Percentiles rank a stretch among this genome's conserved stretches.
Evolutionary conservation across 2,797 vertebrate species (phyloP).

Genomic region (Typhlichthys eigenmanni): DNA sequence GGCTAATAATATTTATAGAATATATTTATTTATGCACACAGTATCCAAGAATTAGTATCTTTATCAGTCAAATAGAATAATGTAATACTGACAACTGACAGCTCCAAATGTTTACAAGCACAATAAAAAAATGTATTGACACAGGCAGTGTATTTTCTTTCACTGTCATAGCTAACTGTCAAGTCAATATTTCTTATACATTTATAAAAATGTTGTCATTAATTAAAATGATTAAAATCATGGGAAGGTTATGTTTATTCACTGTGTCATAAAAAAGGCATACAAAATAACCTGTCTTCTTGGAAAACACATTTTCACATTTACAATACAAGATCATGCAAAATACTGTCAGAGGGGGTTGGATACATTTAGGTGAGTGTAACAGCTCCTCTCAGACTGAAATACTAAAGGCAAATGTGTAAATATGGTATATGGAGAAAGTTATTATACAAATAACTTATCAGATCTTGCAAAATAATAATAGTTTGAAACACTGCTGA

Average conservation of each 20-base stretch:
- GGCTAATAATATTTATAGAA: too few species aligned
- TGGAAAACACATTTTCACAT: constrained; percentile 37
- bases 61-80: too few species aligned
- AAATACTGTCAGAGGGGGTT: constrained; percentile 39
- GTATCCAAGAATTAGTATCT: too few species aligned
- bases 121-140: too few species aligned
- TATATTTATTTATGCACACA: too few species aligned
- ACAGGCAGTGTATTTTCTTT: not conserved
- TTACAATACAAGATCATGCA: constrained; percentile 49
- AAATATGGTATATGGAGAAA: too few species aligned
- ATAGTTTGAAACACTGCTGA: constrained; percentile 8
- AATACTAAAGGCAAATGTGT: constrained; percentile 1
- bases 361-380: constrained; percentile 35
- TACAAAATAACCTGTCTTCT: constrained; percentile 26
- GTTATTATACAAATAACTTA: not conserved
- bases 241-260: not conserved
- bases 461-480: not conserved
- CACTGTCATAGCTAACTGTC: not conserved
- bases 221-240: not conserved
- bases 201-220: not conserved
- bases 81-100: too few species aligned
- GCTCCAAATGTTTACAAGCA: too few species aligned
- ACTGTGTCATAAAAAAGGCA: constrained; percentile 17
- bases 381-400: constrained; percentile 23
- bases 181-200: not conserved